Evolutionary conservation across 1,140 invertebrate species (phyloP).

Genomic region (Brachionus calyciflorus): DNA sequence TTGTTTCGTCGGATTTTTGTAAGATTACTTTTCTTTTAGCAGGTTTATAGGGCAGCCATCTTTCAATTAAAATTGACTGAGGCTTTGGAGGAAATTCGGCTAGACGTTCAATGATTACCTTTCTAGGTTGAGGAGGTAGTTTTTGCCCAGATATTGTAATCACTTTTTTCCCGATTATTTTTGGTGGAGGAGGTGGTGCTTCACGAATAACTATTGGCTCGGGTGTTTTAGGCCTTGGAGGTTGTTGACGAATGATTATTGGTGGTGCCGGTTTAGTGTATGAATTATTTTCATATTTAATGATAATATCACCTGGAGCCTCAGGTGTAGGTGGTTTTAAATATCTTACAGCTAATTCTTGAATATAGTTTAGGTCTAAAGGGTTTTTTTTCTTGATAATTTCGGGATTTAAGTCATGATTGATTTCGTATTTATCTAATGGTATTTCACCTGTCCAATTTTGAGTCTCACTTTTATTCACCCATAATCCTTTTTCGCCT

Average conservation of each 20-base stretch:
- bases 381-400: neutral
- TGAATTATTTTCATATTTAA: neutral
- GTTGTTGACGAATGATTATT: conserved; percentile 33
- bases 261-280: neutral
- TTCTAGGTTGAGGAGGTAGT: conserved; percentile 26
- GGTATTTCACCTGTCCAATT: conserved; percentile 4
- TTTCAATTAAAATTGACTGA: conserved; percentile 24
- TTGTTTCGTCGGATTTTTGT: neutral
- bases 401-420: conserved; percentile 11
- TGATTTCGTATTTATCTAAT: conserved; percentile 31
- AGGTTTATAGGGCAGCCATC: conserved; percentile 35
- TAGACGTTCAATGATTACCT: conserved; percentile 43
- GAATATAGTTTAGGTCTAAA: neutral
- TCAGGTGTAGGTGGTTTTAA: conserved; percentile 37
- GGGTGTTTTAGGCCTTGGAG: neutral
- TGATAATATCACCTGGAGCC: conserved; percentile 33
- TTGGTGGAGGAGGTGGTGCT: conserved; percentile 4
- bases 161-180: neutral
- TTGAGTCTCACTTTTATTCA: neutral
- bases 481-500: conserved; percentile 15
- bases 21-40: conserved; percentile 9
- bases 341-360: conserved; percentile 40
- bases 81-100: conserved; percentile 32
- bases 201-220: conserved; percentile 25
- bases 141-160: neutral